Conservation (phyloP, 2,113 vertebrate species). For the Dasypus novemcinctus region DNA sequence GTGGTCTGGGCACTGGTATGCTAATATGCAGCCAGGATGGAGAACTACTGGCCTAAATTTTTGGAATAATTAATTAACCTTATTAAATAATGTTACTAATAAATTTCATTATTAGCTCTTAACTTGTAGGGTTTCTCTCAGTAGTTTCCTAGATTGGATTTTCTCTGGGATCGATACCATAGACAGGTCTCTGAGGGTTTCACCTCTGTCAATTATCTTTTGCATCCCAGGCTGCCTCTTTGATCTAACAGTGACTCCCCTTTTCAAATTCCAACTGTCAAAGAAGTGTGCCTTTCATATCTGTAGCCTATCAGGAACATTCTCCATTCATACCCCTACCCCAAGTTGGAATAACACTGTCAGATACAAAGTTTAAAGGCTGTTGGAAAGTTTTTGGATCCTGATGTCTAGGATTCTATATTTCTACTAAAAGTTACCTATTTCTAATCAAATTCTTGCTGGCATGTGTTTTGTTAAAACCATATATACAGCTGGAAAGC, state of each 20-base stretch:
- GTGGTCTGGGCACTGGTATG: background rate
- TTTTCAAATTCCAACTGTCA: background rate
- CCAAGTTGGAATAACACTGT: background rate
- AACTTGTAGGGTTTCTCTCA: background rate
- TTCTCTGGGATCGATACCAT: too few species aligned
- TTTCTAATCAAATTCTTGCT: background rate
- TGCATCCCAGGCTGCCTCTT: background rate
- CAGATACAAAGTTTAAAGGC: background rate
- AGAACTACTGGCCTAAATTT: background rate
- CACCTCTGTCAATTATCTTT: background rate
- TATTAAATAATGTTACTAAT: background rate
- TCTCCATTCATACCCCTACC: background rate
- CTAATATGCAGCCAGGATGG: background rate
- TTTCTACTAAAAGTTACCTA: background rate
- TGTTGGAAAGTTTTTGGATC: background rate
- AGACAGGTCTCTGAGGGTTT: background rate
- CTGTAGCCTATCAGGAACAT: background rate
- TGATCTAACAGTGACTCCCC: background rate
- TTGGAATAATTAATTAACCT: background rate
- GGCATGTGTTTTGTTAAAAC: background rate
- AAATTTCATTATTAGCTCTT: background rate
- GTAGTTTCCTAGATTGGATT: background rate
- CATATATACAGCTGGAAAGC: background rate
- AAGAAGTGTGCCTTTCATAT: background rate
- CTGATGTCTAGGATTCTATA: slow-evolving; percentile 6